Evolutionary conservation across 2,113 vertebrate species (phyloP), one percentile per base, ranked within the genome.

Genomic region (Polypterus senegalus): DNA sequence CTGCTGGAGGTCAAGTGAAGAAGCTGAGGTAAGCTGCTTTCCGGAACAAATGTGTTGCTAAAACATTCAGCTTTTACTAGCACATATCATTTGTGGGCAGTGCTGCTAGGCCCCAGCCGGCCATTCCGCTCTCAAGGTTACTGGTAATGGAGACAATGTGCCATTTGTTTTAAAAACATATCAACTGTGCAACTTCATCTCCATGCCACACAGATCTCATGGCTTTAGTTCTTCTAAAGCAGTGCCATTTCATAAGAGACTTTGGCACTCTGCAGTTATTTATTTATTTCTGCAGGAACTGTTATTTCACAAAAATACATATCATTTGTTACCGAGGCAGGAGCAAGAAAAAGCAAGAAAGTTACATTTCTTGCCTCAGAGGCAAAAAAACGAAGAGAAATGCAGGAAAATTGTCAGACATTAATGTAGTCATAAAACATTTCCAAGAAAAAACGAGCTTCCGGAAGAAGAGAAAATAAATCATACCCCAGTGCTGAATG

Each of bases 381-480:
- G 68, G 66, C 63, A 75, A 67, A 73, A 74, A 44, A 7, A 58
- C 7, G 51, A 52, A 52, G 27, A 52, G 51, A 52, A 61, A 68
- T 63, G 66, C 63, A 72, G 76, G 55, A 63, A 69, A 76, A 70
- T 62, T 73, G 71, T 69, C 70, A 72, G 70, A 75, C 61, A 75
- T 69, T 67, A 79, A 81, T 77, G 72, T 69, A 66, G 60, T 67
- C 62, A 70, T 72, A 72, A 79, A 81, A 67, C 69, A 65, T 60
- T 69, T 66, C 66, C 62, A 63, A 61, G 67, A 67, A 78, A 76
- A 74, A 75, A 75, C 59, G 48, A 73, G 61, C 73, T 75, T 69
- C 62, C 73, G 69, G 57, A 66, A 60, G 59, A 74, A 69, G 53
- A 74, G 75, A 66, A 76, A 73, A 83, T 83, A 86, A 76, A 77